These are phyloP conservation scores for Diadophis punctatus DNA, from an alignment of 2,113 vertebrate genomes.

Conservation along the genomic window DNA sequence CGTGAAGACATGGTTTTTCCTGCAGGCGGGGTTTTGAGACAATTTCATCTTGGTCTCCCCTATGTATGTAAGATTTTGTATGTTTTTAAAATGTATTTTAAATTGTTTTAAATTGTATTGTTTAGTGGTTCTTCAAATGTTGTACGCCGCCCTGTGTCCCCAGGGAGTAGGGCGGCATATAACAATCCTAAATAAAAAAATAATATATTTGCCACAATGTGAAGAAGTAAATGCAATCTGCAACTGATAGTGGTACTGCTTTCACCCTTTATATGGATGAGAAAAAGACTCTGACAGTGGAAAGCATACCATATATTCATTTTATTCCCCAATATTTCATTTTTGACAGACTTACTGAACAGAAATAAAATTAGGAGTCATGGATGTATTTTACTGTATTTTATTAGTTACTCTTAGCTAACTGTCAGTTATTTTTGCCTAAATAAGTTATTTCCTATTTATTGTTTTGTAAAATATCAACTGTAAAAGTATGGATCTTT, in stretches of 20 bases:
- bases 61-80: too few species aligned
- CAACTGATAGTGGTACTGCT: conserved; percentile 40
- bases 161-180: too few species aligned
- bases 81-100: too few species aligned
- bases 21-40: too few species aligned
- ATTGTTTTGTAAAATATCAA: neutral
- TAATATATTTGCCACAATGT: conserved; percentile 9
- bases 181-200: too few species aligned
- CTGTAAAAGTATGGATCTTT: neutral
- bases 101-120: too few species aligned
- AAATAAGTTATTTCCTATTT: neutral
- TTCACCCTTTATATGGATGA: conserved; percentile 28
- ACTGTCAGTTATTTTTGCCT: neutral
- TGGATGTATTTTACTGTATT: neutral
- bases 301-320: conserved; percentile 15
- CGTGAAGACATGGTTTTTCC: too few species aligned
- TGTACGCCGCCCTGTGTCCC: too few species aligned
- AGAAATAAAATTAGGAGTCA: neutral
- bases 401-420: neutral
- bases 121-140: too few species aligned
- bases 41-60: too few species aligned
- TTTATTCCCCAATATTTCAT: conserved; percentile 15
- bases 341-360: conserved; percentile 23
- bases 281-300: conserved; percentile 41
- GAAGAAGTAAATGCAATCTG: neutral